phyloP scores from a whole-genome alignment of 2,113 vertebrate species.

The Gasterosteus aculeatus region DNA sequence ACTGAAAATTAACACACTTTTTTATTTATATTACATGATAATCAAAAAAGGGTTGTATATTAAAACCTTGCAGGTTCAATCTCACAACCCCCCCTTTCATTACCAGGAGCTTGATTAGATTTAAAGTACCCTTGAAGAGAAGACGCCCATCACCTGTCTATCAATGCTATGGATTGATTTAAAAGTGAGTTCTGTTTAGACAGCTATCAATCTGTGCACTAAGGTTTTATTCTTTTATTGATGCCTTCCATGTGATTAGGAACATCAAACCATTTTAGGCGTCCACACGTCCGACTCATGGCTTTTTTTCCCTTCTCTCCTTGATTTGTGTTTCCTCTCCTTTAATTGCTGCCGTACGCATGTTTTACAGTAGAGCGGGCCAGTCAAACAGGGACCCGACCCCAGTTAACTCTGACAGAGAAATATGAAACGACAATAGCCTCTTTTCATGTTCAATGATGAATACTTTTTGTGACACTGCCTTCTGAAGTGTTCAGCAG shows the following conservation, averaged over 20 bases:
- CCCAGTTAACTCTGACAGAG: slow-evolving; percentile 43
- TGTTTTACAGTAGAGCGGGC: slow-evolving; percentile 55
- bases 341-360: slow-evolving; percentile 30
- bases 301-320: not conserved
- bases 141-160: slow-evolving; percentile 10
- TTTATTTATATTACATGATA: not conserved
- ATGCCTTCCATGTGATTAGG: not conserved
- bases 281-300: no score
- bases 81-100: slow-evolving; percentile 15
- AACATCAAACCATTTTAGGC: not conserved
- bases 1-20: not conserved
- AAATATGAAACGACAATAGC: slow-evolving; percentile 46
- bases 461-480: slow-evolving; percentile 22
- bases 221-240: not conserved
- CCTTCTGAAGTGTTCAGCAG: slow-evolving; percentile 13
- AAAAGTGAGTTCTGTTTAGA: slow-evolving; percentile 8
- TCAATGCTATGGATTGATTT: not conserved
- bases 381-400: slow-evolving; percentile 45
- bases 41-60: not conserved
- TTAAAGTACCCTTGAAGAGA: slow-evolving; percentile 18
- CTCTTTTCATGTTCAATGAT: slow-evolving; percentile 55
- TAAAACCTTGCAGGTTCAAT: slow-evolving; percentile 6
- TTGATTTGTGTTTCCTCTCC: slow-evolving; percentile 13
- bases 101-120: slow-evolving; percentile 25
- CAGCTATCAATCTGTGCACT: not conserved